phyloP scores from a whole-genome alignment of 2,113 vertebrate species.

The Onychostruthus taczanowskii region DNA sequence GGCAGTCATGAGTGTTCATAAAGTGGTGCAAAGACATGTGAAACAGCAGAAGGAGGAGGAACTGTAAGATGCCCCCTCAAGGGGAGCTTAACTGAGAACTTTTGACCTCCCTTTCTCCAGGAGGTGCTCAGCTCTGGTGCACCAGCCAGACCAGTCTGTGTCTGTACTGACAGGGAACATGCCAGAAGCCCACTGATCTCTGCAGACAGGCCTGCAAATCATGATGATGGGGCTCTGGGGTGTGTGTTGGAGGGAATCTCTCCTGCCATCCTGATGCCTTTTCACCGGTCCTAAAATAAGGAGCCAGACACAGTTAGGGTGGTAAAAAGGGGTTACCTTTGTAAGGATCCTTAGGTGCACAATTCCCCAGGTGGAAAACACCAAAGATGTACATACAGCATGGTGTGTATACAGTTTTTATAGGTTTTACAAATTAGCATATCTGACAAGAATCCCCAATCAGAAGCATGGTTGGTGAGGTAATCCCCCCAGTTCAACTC shows the following conservation, averaged over 20 bases:
- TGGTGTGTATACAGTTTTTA: not conserved
- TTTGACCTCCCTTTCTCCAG: not conserved
- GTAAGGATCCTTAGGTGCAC: not conserved
- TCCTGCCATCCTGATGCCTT: not conserved
- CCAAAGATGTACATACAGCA: not conserved
- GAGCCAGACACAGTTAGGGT: not conserved
- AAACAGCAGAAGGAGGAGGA: not conserved
- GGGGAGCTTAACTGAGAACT: not conserved
- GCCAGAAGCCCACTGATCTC: not conserved
- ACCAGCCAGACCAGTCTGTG: not conserved
- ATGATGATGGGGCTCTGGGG: not conserved
- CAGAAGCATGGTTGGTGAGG: not conserved
- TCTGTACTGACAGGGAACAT: not conserved
- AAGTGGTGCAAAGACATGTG: not conserved
- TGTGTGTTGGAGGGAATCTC: not conserved
- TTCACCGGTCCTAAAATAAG: not conserved
- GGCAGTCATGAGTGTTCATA: not conserved
- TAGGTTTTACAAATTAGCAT: not conserved
- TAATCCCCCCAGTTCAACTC: not conserved
- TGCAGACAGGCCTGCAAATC: not conserved
- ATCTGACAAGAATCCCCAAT: not conserved
- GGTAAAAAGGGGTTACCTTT: not conserved
- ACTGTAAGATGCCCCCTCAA: not conserved
- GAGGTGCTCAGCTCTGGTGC: not conserved
- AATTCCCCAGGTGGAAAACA: fast-evolving